Percentiles rank a stretch among this genome's conserved stretches.
Evolutionary conservation across 1,140 invertebrate species (phyloP).

Genomic region (Brachionus paranguensis): DNA sequence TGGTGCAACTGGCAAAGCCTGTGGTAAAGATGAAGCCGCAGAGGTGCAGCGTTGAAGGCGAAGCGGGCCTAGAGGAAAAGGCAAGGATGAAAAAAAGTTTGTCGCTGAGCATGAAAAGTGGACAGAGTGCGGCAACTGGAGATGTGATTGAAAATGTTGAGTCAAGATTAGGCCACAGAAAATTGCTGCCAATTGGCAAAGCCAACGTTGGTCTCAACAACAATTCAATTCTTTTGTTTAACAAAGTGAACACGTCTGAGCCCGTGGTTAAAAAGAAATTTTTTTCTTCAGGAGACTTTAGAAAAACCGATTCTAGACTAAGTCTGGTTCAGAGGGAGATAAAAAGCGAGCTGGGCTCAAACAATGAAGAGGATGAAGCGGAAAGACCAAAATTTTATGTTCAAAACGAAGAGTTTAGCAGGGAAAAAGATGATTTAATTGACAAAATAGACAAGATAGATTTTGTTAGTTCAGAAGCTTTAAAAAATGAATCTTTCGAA

Average conservation of each 20-base stretch:
- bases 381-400: background rate
- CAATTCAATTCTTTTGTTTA: background rate
- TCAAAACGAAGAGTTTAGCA: background rate
- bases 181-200: background rate
- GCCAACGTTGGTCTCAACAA: background rate
- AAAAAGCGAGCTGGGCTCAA: background rate
- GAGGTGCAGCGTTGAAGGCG: background rate
- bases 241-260: background rate
- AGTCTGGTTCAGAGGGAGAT: background rate
- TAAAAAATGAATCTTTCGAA: background rate
- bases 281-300: background rate
- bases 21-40: background rate
- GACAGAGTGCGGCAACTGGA: background rate
- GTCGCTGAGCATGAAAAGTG: background rate
- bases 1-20: background rate
- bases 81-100: background rate
- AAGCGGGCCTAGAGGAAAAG: background rate
- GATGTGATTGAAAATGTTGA: background rate
- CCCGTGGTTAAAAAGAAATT: background rate
- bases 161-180: background rate
- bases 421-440: background rate
- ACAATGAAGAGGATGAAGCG: background rate
- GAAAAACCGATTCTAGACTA: background rate
- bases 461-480: background rate
- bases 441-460: slow-evolving; percentile 15